These are phyloP conservation scores for Lissocephala sabroskyi DNA, from an alignment of 2,888 invertebrate species.

Conservation along the genomic window DNA sequence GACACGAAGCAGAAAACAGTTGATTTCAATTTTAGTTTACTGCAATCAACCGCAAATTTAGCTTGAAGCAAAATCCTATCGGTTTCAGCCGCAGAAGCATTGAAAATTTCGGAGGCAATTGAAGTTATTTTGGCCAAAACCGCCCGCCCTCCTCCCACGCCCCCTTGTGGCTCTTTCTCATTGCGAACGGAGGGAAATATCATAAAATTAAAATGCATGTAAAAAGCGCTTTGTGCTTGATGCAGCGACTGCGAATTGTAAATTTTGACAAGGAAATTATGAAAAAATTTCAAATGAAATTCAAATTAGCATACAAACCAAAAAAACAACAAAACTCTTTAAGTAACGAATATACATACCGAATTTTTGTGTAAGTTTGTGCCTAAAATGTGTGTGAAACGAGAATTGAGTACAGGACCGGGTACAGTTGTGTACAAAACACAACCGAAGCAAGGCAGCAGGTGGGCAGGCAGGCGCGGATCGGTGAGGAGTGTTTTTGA, in stretches of 20 bases:
- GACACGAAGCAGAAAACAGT: too few species aligned
- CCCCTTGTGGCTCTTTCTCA: too few species aligned
- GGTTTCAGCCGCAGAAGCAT: conserved; percentile 47
- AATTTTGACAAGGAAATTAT: conserved; percentile 5
- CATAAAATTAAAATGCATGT: neutral
- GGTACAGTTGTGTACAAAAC: conserved; percentile 13
- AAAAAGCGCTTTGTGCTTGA: neutral
- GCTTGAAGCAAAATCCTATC: conserved; percentile 57
- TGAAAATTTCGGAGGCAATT: neutral
- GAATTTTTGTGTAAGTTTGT: conserved; percentile 44
- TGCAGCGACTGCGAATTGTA: conserved; percentile 2
- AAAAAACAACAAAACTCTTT: conserved; percentile 11
- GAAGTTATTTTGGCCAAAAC: neutral
- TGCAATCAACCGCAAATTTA: too few species aligned
- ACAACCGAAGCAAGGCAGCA: too few species aligned
- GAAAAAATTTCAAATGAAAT: neutral
- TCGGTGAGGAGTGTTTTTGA: too few species aligned
- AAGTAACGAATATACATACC: conserved; percentile 12
- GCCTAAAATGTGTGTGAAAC: conserved; percentile 33
- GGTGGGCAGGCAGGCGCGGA: too few species aligned
- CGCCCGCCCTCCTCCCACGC: too few species aligned
- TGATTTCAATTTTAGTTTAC: too few species aligned
- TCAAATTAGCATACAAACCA: neutral
- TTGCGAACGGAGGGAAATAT: too few species aligned
- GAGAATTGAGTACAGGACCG: neutral